Evolutionary conservation across 2,113 vertebrate genomes (phyloP).

Genomic region (Pogonocichla stellata): DNA sequence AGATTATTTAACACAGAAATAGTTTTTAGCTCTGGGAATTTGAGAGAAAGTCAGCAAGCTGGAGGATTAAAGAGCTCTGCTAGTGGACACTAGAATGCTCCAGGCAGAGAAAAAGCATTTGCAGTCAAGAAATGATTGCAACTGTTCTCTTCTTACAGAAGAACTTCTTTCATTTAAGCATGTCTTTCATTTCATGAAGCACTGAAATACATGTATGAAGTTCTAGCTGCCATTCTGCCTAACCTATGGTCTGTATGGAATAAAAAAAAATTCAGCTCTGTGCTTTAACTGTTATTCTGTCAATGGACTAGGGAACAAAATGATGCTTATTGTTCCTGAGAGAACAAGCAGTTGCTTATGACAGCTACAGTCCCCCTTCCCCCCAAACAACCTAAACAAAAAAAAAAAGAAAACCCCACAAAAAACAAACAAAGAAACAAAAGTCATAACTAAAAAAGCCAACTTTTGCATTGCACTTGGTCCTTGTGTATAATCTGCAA

Average conservation of each 20-base stretch:
- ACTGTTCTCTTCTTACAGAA: not conserved
- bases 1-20: not conserved
- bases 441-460: not conserved
- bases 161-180: not conserved
- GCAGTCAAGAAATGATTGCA: not conserved
- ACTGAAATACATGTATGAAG: not conserved
- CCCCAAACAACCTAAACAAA: not conserved
- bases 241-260: not conserved
- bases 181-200: not conserved
- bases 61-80: not conserved
- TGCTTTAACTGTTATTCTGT: not conserved
- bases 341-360: not conserved
- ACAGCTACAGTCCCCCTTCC: not conserved
- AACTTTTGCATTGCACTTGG: not conserved
- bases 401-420: too few relatives aligned
- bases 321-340: not conserved
- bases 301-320: not conserved
- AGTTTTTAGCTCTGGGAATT: not conserved
- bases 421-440: too few relatives aligned
- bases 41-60: not conserved
- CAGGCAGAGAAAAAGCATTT: not conserved
- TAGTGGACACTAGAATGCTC: not conserved
- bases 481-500: not conserved
- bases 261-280: not conserved
- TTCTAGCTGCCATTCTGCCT: not conserved